Base-by-base conservation (phyloP, 2,113 vertebrate species). In the Larimichthys polyactis region DNA sequence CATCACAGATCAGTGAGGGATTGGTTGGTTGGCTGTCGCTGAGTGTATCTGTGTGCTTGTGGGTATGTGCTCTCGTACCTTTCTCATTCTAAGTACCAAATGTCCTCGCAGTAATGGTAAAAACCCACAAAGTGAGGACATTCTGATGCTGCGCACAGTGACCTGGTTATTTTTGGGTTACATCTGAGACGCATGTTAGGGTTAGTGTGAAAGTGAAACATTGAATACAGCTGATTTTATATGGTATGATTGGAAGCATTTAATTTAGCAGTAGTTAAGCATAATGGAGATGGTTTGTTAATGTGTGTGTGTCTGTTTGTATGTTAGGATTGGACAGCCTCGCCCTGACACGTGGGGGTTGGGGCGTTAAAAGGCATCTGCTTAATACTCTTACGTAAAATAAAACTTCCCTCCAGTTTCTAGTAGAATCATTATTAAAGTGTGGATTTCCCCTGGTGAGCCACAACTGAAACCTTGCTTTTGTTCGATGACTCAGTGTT, bases 341-440 rank as follows among this genome's bases (percentile, higher is more conserved):
- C 4, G 62, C 85, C 78, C 62, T 71, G 89, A 86, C 82, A 75
- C 17, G 40, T 70, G 84, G 89, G 59, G 55, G 58, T 19, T 59
- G 65, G 78, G 60, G 70, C 46, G 44, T 57, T 91, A 90, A 91
- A 89, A 93, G 88, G 85, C 93, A 95, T 94, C 92, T 93, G 93
- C 84, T 93, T 94, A 94, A 94, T 94, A 87, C 93, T 82, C 92
- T 96, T 96, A 95, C 93, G 92, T 96, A 96, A 96, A 94, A 87
- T 17, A 64, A 66, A 90, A 91, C 83, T 94, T 87, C 78, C 79
- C 72, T 79, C 75, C 86, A 84, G 86, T 86, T 83, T 87, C 65
- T 77, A 64, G 71, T 68, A 79, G 83, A 90, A 73, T 85, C 70
- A 73, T 92, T 93, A 93, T 93, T 91, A 86, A 91, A 88, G 75